Evolutionary conservation across 2,797 vertebrate species (phyloP).

Genomic region (Poeciliopsis infans): DNA sequence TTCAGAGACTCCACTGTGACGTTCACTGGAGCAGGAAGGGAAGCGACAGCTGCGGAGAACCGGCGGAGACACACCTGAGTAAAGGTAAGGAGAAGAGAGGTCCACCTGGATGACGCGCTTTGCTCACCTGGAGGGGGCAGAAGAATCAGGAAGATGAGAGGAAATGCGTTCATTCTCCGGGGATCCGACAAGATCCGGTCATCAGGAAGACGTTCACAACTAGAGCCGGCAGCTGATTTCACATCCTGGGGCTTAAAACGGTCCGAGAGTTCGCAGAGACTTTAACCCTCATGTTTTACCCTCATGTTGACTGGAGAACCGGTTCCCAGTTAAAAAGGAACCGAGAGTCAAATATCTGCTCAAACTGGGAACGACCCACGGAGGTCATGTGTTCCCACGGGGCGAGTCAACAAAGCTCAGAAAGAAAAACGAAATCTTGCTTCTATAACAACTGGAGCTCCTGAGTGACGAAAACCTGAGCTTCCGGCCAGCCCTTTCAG

Average conservation of each 20-base stretch:
- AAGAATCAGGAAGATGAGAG: neutral
- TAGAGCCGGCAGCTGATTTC: neutral
- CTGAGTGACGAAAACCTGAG: neutral
- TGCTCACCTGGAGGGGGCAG: slow-evolving; percentile 3
- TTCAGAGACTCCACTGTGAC: neutral
- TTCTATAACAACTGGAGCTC: neutral
- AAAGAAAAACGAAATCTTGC: neutral
- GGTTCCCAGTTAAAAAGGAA: neutral
- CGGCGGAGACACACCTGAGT: neutral
- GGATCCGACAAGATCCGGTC: neutral
- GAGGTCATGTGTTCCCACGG: neutral
- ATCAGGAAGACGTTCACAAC: neutral
- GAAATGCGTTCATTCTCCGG: neutral
- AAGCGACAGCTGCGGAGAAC: neutral
- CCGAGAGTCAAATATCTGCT: neutral
- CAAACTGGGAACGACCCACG: neutral
- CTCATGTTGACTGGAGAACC: too few species aligned
- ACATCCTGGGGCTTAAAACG: neutral
- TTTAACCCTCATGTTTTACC: too few species aligned
- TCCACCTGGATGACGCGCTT: neutral
- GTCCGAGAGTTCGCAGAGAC: neutral
- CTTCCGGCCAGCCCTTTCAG: neutral
- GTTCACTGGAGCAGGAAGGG: slow-evolving; percentile 5
- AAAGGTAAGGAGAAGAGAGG: neutral
- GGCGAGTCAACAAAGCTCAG: neutral